phyloP scores from a whole-genome alignment of 2,797 vertebrate species.

The Diplodus sargus region DNA sequence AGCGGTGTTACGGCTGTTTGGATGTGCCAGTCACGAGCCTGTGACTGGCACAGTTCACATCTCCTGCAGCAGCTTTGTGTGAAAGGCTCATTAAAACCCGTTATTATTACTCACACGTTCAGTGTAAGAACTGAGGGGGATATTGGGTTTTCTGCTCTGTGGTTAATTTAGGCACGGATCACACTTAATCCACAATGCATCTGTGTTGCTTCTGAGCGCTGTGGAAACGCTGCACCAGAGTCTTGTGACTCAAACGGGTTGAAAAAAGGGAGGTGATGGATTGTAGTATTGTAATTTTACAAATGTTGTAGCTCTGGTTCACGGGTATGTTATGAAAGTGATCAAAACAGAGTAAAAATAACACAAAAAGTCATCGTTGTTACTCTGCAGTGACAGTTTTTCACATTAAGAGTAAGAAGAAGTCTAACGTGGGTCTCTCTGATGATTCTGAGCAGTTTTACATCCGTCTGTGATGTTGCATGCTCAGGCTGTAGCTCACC shows the following conservation, averaged over 20 bases:
- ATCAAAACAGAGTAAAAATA: background rate
- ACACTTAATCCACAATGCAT: slow-evolving; percentile 14
- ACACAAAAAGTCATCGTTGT: background rate
- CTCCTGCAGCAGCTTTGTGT: slow-evolving; percentile 18
- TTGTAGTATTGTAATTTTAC: background rate
- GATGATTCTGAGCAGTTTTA: background rate
- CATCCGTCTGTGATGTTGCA: background rate
- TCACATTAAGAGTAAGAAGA: slow-evolving; percentile 1
- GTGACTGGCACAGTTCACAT: slow-evolving; percentile 16
- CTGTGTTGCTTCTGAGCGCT: background rate
- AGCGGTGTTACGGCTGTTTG: slow-evolving; percentile 15
- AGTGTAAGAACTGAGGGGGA: background rate
- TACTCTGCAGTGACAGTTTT: background rate
- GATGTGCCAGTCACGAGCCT: slow-evolving; percentile 20
- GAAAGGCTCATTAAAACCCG: slow-evolving; percentile 11
- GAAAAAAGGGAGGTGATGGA: background rate
- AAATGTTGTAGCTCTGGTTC: background rate
- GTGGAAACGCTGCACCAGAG: background rate
- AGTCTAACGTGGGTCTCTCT: background rate
- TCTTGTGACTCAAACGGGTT: slow-evolving; percentile 5
- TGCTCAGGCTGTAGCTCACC: background rate
- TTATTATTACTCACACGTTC: slow-evolving; percentile 9
- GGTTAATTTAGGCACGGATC: slow-evolving; percentile 1
- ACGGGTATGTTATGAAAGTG: background rate
- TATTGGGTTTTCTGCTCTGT: background rate